These are phyloP conservation scores for Zaprionus gabonicus DNA, from an alignment of 1,140 invertebrate genomes.

Conservation along the genomic window DNA sequence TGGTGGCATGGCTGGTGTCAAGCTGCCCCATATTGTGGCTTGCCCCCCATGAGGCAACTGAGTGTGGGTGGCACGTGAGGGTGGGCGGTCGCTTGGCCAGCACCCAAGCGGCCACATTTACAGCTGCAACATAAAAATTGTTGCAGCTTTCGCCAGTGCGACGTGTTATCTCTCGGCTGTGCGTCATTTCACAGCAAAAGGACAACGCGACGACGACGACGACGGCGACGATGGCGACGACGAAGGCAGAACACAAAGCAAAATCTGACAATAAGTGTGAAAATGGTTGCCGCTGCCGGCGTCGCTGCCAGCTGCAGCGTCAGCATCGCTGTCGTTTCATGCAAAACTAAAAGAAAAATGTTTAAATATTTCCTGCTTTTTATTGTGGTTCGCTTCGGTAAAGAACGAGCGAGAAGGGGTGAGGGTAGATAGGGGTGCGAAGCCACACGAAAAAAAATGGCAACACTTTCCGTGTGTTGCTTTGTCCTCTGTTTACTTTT, in stretches of 20 bases:
- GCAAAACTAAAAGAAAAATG: constrained; percentile 84
- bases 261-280: constrained; percentile 83
- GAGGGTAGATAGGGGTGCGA: constrained; percentile 20
- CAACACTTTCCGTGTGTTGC: constrained; percentile 77
- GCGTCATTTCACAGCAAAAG: constrained; percentile 77
- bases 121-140: constrained; percentile 65
- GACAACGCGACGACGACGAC: constrained; percentile 21
- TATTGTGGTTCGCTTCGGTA: constrained; percentile 68
- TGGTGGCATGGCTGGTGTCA: constrained; percentile 9
- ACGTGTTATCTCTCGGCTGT: constrained; percentile 77
- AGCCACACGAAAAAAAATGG: constrained; percentile 60
- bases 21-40: constrained; percentile 4
- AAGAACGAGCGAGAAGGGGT: constrained; percentile 8
- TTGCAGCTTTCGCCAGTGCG: constrained; percentile 61
- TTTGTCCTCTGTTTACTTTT: constrained; percentile 71
- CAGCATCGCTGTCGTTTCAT: constrained; percentile 45
- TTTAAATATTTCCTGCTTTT: constrained; percentile 84
- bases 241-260: constrained; percentile 70
- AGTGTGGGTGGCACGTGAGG: neutral
- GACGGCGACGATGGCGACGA: constrained; percentile 14
- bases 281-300: constrained; percentile 58
- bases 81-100: neutral
- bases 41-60: neutral
- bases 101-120: constrained; percentile 47
- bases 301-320: constrained; percentile 22